Evolutionary conservation across 2,113 vertebrate genomes (phyloP), one percentile per base, ranked within the genome.

Genomic region (Melanerpes aurifrons): DNA sequence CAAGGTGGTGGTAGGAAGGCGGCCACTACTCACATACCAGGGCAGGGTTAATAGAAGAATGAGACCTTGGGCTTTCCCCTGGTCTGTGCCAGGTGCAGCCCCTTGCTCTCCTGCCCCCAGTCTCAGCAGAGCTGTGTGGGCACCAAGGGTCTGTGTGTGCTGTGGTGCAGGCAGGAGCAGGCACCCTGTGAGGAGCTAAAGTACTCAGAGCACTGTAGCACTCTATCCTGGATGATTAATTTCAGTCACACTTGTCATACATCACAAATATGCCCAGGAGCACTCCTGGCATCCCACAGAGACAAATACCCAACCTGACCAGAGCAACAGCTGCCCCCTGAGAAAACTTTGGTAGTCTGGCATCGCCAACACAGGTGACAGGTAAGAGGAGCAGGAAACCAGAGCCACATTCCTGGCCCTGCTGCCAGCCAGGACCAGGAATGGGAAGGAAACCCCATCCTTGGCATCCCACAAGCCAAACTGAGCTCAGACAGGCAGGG

Each of bases 281-380:
- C 31, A 3, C 72, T 37, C 62, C 47, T 22, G 70, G 66, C 77
- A 86, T 10, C 48, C 61, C 40, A 2, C 1, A 1, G 10, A 12
- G 7, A 47, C 31, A 81, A 80, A 73, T 7, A 59, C 22, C 28
- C 2, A 15, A 74, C 71, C 31, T 9, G 63, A 37, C 2, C 1
- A 74, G 43, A 89, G 66, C 70, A 83, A 53, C 84, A 89, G 66
- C 76, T 72, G 83, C 35, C 9, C 54, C 45, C 76, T 69, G 56
- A 1, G 4, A 21, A 50, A 57, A 59, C 37, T 63, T 77, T 47
- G 29, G 10, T 3, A 2, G 20, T 5, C 45, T 87, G 84, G 61
- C 67, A 66, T 86, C 72, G 73, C 9, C 54, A 0, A 0, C 1
- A 8, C 19, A 3, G 0, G 0, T 4, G 29, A 13, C 77, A 68